Percentiles rank a stretch among this genome's conserved stretches.
These are phyloP conservation scores for Cosmorhoe ocellata DNA, from an alignment of 2,888 invertebrate genomes.

Conservation along the genomic window DNA sequence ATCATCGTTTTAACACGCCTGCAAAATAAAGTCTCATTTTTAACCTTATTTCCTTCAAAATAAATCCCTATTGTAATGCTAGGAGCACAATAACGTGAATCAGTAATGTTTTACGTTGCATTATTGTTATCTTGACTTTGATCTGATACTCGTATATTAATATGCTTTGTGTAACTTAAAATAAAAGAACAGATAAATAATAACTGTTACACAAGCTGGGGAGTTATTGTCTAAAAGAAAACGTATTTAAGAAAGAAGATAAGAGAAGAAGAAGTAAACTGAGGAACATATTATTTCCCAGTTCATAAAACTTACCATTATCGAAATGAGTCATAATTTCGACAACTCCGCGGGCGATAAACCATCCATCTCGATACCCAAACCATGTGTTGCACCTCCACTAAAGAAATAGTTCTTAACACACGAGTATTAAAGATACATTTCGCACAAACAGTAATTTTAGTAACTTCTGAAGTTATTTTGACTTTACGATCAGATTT, in stretches of 20 bases:
- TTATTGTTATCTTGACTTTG: slow-evolving; percentile 19
- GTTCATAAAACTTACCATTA: slow-evolving; percentile 19
- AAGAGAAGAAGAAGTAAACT: slow-evolving; percentile 1
- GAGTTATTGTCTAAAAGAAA: no score
- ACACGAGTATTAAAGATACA: not conserved
- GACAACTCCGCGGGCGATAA: slow-evolving; percentile 20
- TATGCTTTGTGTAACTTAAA: no score
- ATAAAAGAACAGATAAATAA: slow-evolving; percentile 18
- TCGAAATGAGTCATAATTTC: slow-evolving; percentile 25
- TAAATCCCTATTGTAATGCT: slow-evolving; percentile 15
- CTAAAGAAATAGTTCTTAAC: not conserved
- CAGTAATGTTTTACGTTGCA: slow-evolving; percentile 23
- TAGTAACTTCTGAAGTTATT: slow-evolving; percentile 1
- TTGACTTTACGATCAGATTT: slow-evolving; percentile 14
- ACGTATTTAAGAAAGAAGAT: no score
- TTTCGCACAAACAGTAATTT: not conserved
- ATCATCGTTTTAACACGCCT: slow-evolving; percentile 60
- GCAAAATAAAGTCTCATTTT: slow-evolving; percentile 36
- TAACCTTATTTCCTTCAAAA: slow-evolving; percentile 16
- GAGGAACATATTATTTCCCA: slow-evolving; percentile 23
- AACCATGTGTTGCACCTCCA: slow-evolving; percentile 19
- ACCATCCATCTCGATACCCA: slow-evolving; percentile 16
- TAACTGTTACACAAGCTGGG: no score
- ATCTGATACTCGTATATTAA: slow-evolving; percentile 9
- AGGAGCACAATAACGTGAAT: slow-evolving; percentile 20